These are phyloP conservation scores for Corvus cornix DNA, from an alignment of 2,113 vertebrate species.

Conservation along the genomic window DNA sequence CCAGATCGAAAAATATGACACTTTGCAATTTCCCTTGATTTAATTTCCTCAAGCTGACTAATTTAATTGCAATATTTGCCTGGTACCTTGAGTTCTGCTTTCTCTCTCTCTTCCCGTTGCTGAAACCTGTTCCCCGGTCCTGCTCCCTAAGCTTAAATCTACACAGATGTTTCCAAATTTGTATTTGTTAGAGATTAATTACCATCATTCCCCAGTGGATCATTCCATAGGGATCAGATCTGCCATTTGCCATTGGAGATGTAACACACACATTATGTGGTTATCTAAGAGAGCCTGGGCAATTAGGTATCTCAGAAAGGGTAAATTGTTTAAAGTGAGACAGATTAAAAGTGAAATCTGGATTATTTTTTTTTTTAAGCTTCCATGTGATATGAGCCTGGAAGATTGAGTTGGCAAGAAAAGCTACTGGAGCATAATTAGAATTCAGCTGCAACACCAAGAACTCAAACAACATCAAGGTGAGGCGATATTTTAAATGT, in stretches of 20 bases:
- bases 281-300: conserved; percentile 5
- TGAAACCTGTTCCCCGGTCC: not conserved
- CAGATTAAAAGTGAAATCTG: conserved; percentile 53
- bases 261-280: not conserved
- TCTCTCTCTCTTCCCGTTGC: not conserved
- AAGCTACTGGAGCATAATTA: not conserved
- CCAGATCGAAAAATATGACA: conserved; percentile 14
- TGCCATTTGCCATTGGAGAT: not conserved
- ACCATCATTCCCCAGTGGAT: not conserved
- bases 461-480: not conserved
- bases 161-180: conserved; percentile 65
- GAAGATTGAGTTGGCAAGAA: not conserved
- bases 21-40: conserved; percentile 42
- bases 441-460: not conserved
- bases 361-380: not conserved
- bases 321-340: conserved; percentile 39
- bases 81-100: conserved; percentile 6
- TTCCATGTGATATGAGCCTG: not conserved
- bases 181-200: conserved; percentile 65
- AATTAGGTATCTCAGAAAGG: conserved; percentile 35
- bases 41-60: conserved; percentile 60
- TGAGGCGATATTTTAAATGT: not conserved
- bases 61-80: conserved; percentile 48
- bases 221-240: conserved; percentile 1
- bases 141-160: conserved; percentile 11